phyloP scores from a whole-genome alignment of 2,888 invertebrate genomes.

The Embidobia sp. region DNA sequence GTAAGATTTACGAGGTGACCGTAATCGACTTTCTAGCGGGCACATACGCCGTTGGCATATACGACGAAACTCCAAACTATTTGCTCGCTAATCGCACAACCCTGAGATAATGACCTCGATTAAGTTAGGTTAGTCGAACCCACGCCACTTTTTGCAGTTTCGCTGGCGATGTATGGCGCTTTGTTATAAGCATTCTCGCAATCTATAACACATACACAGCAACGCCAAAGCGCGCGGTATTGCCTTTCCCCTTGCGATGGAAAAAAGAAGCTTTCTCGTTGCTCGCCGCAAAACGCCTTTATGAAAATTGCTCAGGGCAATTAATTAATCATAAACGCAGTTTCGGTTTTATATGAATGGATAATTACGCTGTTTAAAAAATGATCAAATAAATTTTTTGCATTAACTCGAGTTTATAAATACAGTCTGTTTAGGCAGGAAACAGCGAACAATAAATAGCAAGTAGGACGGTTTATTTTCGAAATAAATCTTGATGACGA shows the following conservation, averaged over 20 bases:
- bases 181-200: constrained; percentile 62
- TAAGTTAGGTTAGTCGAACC: constrained; percentile 62
- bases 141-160: constrained; percentile 42
- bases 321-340: constrained; percentile 29
- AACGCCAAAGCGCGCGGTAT: constrained; percentile 43
- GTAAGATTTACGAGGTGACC: constrained; percentile 67
- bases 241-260: constrained; percentile 27
- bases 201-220: constrained; percentile 56
- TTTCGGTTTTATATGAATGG: background rate
- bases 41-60: constrained; percentile 51
- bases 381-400: too few species aligned
- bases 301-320: constrained; percentile 36
- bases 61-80: constrained; percentile 56
- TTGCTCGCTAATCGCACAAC: constrained; percentile 63
- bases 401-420: too few species aligned
- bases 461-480: too few species aligned
- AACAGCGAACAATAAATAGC: too few species aligned
- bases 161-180: constrained; percentile 52
- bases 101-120: constrained; percentile 61
- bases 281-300: constrained; percentile 19
- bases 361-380: constrained; percentile 15
- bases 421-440: too few species aligned
- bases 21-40: constrained; percentile 68
- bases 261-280: constrained; percentile 30
- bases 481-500: too few species aligned